Evolutionary conservation across 1,140 invertebrate species (phyloP).

Genomic region (Zaprionus taronus): DNA sequence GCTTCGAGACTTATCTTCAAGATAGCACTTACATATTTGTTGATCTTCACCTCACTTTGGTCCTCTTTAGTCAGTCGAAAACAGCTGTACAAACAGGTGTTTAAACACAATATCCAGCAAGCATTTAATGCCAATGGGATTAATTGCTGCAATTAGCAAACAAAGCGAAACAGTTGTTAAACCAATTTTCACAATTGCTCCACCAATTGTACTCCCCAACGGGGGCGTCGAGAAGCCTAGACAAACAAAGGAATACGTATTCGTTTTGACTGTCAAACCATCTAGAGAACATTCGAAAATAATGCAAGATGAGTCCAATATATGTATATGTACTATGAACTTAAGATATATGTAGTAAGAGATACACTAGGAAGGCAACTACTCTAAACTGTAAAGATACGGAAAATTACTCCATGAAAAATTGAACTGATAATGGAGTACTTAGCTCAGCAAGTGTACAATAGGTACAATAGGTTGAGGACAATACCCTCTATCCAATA

Average conservation of each 20-base stretch:
- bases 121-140: constrained; percentile 43
- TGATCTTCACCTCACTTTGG: constrained; percentile 12
- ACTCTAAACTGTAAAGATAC: neutral
- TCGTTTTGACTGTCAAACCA: neutral
- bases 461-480: too few relatives aligned
- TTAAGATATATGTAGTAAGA: too few relatives aligned
- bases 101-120: constrained; percentile 41
- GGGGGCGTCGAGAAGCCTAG: neutral
- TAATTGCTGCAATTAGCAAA: constrained; percentile 64
- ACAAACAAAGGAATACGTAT: neutral
- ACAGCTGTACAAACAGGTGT: constrained; percentile 60
- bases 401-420: too few relatives aligned
- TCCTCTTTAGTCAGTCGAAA: constrained; percentile 23
- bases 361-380: neutral
- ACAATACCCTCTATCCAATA: too few relatives aligned
- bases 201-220: constrained; percentile 24
- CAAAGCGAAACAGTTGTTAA: constrained; percentile 68
- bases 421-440: too few relatives aligned
- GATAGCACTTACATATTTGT: constrained; percentile 15
- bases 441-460: too few relatives aligned
- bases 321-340: neutral
- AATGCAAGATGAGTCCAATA: neutral
- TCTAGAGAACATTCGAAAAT: neutral
- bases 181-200: constrained; percentile 45
- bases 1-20: constrained; percentile 17